phyloP scores from a whole-genome alignment of 2,113 vertebrate genomes.

The Ictalurus punctatus region DNA sequence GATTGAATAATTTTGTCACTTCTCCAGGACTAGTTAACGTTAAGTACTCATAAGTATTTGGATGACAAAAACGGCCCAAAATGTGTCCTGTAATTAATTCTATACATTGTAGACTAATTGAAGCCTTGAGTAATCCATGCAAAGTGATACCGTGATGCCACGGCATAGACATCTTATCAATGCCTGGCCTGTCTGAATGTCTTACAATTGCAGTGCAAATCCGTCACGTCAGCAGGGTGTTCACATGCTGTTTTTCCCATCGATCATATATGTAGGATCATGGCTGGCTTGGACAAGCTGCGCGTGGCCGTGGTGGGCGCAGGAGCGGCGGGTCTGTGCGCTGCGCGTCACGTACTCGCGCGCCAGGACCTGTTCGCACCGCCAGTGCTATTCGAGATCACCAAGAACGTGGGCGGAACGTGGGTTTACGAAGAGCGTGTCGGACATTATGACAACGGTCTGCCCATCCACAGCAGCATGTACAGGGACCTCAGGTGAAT shows the following conservation, averaged over 20 bases:
- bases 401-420: slow-evolving; percentile 70
- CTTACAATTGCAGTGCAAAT: background rate
- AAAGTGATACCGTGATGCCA: background rate
- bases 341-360: slow-evolving; percentile 72
- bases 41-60: background rate
- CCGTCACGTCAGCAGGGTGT: background rate
- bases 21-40: background rate
- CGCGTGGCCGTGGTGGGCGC: slow-evolving; percentile 74
- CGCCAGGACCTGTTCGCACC: slow-evolving; percentile 62
- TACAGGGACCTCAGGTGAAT: slow-evolving; percentile 76
- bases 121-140: background rate
- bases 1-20: background rate
- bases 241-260: background rate
- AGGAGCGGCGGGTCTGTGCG: slow-evolving; percentile 76
- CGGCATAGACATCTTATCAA: background rate
- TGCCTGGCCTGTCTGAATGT: background rate
- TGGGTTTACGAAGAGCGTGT: slow-evolving; percentile 76
- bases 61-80: background rate
- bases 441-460: slow-evolving; percentile 52
- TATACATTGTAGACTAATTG: background rate
- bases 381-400: slow-evolving; percentile 75
- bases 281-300: slow-evolving; percentile 50
- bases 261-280: background rate
- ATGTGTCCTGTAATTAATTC: background rate
- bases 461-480: slow-evolving; percentile 77